Percentiles rank a stretch among this genome's conserved stretches.
These are phyloP conservation scores for Gandaritis pyraliata DNA, from an alignment of 2,888 invertebrate species.

Conservation along the genomic window DNA sequence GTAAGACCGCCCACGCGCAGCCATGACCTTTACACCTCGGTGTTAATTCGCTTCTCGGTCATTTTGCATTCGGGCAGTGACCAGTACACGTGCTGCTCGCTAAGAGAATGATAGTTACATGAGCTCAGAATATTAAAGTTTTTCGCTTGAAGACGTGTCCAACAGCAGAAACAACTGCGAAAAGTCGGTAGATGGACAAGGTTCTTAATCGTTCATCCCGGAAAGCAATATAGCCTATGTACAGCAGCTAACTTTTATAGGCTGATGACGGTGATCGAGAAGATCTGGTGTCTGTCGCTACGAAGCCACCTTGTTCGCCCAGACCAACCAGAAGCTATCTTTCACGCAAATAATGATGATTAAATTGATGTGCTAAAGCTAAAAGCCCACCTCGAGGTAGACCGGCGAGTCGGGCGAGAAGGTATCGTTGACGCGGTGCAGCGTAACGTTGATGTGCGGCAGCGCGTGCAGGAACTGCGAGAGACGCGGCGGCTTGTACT, in stretches of 20 bases:
- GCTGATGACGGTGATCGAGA: too few species aligned
- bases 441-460: constrained; percentile 96
- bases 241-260: too few species aligned
- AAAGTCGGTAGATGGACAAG: too few species aligned
- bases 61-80: neutral
- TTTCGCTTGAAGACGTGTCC: too few species aligned
- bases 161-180: too few species aligned
- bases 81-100: neutral
- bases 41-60: constrained; percentile 1
- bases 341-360: too few species aligned
- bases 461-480: constrained; percentile 94
- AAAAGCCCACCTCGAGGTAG: constrained; percentile 89
- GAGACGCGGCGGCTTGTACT: constrained; percentile 93
- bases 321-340: too few species aligned
- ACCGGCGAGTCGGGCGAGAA: constrained; percentile 95
- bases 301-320: too few species aligned
- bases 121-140: too few species aligned
- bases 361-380: neutral
- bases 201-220: too few species aligned
- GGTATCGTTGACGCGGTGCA: constrained; percentile 95
- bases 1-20: constrained; percentile 1
- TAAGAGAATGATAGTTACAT: neutral
- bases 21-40: constrained; percentile 5
- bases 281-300: too few species aligned
- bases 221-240: too few species aligned